Base-by-base conservation (phyloP, 1,140 invertebrate genomes). In the Leptoteleia sp. region DNA sequence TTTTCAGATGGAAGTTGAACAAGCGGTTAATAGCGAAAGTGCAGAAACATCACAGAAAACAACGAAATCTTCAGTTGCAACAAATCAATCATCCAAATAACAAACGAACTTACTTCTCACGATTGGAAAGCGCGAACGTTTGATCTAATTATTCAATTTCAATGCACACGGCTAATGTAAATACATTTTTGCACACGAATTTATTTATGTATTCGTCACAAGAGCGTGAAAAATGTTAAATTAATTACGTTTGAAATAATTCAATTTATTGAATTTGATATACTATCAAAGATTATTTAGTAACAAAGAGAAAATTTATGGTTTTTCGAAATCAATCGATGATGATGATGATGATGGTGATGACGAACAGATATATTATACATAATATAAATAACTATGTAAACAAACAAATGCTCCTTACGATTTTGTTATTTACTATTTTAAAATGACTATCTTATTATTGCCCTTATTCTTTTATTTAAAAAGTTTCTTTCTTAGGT, bases 31-130 rank as follows among this genome's bases (percentile, higher is more conserved):
- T 27, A 79, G 82, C 16, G 88, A 89, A 76, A 79, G 70, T 3
- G 84, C 86, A 12, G 88, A 89, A 67, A 83, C 86, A 16, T 89
- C 88, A 13, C 87, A 89, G 42, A 89, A 88, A 64, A 59, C 47
- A 55, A 62, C 61, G 48, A 89, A 89, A 82, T 68, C 82, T 16
- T 80, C 84, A 1, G 61, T 73, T 13, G 71, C 79, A 42, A 68
- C 83, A 35, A 84, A 82, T 70, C 87, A 88, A 82, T 65, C 83
- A 4, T 61, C 86, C 45, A 89, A 89, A 89, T 89, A 89, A 88
- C 88, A 88, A 82, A 85, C 77, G 61, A 87, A 50, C 71, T 82
- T 70, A 33, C 45, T 81, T 15, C 33, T 81, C 25, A 81, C 59
- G 55, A 67, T 78, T 4, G 59, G 78, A 4, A 87, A 85, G 61